Evolutionary conservation across 2,797 vertebrate genomes (phyloP).

Genomic region (Tokudaia tokunoshimensis): DNA sequence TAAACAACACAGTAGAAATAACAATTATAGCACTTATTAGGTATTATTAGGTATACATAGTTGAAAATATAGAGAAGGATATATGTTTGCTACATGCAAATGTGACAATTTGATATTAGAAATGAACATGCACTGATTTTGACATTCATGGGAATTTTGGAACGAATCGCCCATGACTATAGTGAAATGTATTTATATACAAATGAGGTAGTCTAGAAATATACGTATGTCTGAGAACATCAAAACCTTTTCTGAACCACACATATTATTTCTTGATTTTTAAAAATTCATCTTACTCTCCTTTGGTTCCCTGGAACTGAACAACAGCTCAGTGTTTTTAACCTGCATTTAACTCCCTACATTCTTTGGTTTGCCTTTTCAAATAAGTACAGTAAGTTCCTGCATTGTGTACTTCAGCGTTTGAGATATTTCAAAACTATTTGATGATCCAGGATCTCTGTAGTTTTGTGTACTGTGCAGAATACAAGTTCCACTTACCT

Average conservation of each 20-base stretch:
- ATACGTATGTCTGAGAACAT: slow-evolving; percentile 67
- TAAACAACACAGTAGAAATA: not conserved
- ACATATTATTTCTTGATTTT: slow-evolving; percentile 77
- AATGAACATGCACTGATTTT: not conserved
- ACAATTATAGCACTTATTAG: not conserved
- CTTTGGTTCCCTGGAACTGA: slow-evolving; percentile 80
- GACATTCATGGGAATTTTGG: not conserved
- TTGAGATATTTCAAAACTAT: slow-evolving; percentile 47
- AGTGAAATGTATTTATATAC: not conserved
- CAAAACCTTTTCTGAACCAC: slow-evolving; percentile 59
- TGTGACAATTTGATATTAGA: not conserved
- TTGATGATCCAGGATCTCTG: slow-evolving; percentile 34
- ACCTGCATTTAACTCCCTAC: slow-evolving; percentile 80
- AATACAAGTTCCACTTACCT: slow-evolving; percentile 31
- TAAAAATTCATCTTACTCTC: slow-evolving; percentile 69
- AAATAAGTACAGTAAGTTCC: slow-evolving; percentile 76
- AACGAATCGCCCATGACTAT: not conserved
- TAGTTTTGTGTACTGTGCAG: slow-evolving; percentile 41
- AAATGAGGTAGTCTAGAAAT: slow-evolving; percentile 66
- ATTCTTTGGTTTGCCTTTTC: slow-evolving; percentile 79
- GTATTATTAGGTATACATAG: not conserved
- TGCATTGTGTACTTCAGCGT: slow-evolving; percentile 55
- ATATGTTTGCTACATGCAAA: not conserved
- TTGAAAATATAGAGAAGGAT: not conserved
- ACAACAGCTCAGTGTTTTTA: slow-evolving; percentile 75